phyloP scores from a whole-genome alignment of 2,113 vertebrate species.

The Crotalus horridus region DNA sequence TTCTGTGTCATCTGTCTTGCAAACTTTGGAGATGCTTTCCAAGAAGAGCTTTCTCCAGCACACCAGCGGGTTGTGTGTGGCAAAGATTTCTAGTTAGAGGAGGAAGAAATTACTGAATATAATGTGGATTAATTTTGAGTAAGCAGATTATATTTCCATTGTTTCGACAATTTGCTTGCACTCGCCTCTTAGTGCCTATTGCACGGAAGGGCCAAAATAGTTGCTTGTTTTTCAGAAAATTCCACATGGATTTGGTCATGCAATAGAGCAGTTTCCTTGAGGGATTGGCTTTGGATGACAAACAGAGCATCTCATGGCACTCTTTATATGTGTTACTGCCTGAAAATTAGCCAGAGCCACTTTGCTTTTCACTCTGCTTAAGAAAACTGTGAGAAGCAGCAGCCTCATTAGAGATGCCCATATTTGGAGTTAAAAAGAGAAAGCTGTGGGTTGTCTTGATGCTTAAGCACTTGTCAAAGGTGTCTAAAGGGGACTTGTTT shows the following conservation, averaged over 20 bases:
- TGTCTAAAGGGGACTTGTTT: neutral
- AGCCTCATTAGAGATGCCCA: neutral
- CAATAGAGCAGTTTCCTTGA: neutral
- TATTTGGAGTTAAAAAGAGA: neutral
- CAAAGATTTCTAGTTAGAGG: neutral
- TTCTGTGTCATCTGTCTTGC: neutral
- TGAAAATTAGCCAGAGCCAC: rapidly evolving
- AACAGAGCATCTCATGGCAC: neutral
- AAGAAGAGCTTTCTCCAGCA: neutral
- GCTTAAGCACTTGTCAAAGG: conserved; percentile 16
- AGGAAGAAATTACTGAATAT: neutral
- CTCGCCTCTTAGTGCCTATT: neutral
- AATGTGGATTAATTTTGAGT: neutral
- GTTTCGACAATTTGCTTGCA: neutral
- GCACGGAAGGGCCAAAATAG: neutral
- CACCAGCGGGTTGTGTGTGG: neutral
- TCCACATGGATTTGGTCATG: neutral
- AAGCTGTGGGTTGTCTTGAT: neutral
- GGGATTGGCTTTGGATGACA: neutral
- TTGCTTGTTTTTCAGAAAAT: neutral
- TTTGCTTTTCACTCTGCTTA: neutral
- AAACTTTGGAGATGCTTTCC: neutral
- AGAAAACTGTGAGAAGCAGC: neutral
- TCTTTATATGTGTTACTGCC: neutral
- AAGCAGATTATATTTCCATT: neutral